phyloP scores from a whole-genome alignment of 2,888 invertebrate species.

The Cryptus viduatorius region DNA sequence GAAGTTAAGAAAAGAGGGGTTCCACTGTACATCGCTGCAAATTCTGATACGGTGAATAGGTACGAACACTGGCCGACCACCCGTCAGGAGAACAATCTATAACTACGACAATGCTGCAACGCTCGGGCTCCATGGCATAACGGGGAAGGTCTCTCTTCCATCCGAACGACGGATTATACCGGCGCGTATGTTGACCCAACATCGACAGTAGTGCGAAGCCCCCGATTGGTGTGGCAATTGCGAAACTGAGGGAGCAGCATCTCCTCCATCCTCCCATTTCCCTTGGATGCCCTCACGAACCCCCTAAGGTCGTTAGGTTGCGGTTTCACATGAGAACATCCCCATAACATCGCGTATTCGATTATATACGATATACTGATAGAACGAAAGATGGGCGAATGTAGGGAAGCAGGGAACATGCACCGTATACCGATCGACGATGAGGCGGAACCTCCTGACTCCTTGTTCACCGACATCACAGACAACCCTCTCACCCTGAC shows the following conservation, averaged over 20 bases:
- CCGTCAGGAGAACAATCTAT: too few relatives aligned
- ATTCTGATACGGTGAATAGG: too few relatives aligned
- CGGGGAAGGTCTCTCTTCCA: slow-evolving; percentile 1
- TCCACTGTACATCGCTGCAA: too few relatives aligned
- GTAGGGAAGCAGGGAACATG: slow-evolving; percentile 21
- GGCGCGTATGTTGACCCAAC: slow-evolving; percentile 31
- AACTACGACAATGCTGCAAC: too few relatives aligned
- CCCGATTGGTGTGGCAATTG: slow-evolving; percentile 59
- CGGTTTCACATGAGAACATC: slow-evolving; percentile 83
- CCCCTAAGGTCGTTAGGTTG: slow-evolving; percentile 83
- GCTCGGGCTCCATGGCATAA: background rate
- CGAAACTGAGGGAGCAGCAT: background rate
- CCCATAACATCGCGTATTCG: slow-evolving; percentile 80
- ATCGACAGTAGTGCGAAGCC: slow-evolving; percentile 26
- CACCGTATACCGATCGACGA: slow-evolving; percentile 44
- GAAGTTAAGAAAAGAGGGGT: too few relatives aligned
- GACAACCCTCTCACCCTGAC: too few relatives aligned
- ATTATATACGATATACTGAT: slow-evolving; percentile 73
- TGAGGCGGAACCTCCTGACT: slow-evolving; percentile 47
- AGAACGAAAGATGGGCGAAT: background rate
- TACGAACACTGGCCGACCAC: too few relatives aligned
- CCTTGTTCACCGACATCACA: slow-evolving; percentile 37
- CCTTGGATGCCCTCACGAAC: slow-evolving; percentile 74
- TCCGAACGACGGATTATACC: slow-evolving; percentile 10
- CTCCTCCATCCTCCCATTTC: slow-evolving; percentile 20